These are phyloP conservation scores for Synergus gifuensis DNA, from an alignment of 2,888 invertebrate species.

Conservation along the genomic window DNA sequence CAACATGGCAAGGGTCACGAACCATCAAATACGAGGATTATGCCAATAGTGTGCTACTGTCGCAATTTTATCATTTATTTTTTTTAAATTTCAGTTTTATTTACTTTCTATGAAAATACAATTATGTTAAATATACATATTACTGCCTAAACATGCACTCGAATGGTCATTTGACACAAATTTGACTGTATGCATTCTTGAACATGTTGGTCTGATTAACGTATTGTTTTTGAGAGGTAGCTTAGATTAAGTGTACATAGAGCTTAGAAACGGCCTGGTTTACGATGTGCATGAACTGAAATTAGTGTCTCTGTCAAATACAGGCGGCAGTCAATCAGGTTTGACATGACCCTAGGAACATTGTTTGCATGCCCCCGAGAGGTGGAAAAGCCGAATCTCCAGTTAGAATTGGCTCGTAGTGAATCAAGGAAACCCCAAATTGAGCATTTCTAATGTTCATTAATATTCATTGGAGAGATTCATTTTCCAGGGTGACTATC, in stretches of 20 bases:
- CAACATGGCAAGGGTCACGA: background rate
- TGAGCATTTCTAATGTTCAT: background rate
- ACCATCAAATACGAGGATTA: background rate
- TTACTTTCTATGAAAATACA: background rate
- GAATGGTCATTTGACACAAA: background rate
- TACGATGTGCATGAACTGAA: conserved; percentile 50
- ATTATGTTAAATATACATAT: background rate
- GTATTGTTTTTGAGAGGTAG: conserved; percentile 57
- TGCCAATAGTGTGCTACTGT: background rate
- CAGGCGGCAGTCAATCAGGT: conserved; percentile 52
- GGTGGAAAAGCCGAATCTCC: conserved; percentile 38
- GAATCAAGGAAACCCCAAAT: background rate
- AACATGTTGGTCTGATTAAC: conserved; percentile 51
- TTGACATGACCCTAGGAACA: conserved; percentile 44
- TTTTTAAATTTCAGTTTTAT: background rate
- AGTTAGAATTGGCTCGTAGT: background rate
- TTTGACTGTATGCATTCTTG: conserved; percentile 3
- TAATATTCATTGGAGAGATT: background rate
- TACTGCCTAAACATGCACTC: background rate
- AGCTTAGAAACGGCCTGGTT: conserved; percentile 46
- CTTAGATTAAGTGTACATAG: conserved; percentile 53
- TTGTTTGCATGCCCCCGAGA: conserved; percentile 27
- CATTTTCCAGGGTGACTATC: background rate
- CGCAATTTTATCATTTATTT: background rate
- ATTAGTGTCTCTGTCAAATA: conserved; percentile 60